Evolutionary conservation across 2,797 vertebrate genomes (phyloP).

Genomic region (Pseudopleuronectes americanus): DNA sequence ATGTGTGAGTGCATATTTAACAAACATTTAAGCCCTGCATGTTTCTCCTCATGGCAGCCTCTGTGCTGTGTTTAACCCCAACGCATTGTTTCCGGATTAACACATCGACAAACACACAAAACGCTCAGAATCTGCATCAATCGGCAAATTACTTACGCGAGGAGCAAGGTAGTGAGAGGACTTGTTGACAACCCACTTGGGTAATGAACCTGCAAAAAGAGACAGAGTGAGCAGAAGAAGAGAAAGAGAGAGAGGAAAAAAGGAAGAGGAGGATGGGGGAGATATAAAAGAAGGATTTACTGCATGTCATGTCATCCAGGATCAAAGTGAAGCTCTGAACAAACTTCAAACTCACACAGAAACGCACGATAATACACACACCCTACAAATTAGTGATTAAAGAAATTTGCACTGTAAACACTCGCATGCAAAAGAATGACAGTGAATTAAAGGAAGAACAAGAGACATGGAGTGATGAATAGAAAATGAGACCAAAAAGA

Average conservation of each 20-base stretch:
- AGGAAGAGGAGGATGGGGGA: neutral
- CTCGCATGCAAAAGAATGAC: neutral
- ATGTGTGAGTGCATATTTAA: constrained; percentile 4
- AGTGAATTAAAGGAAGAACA: constrained; percentile 6
- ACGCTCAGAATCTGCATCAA: constrained; percentile 16
- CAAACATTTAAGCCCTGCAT: neutral
- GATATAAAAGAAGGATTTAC: constrained; percentile 12
- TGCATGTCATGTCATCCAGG: constrained; percentile 28
- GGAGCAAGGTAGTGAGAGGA: constrained; percentile 94
- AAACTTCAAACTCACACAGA: neutral
- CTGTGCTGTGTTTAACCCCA: neutral
- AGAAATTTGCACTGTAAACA: constrained; percentile 12
- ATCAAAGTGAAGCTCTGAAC: constrained; percentile 41
- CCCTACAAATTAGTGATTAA: neutral
- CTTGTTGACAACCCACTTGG: constrained; percentile 98
- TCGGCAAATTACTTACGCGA: constrained; percentile 84
- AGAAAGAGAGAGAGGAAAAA: neutral
- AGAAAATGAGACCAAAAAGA: constrained; percentile 7
- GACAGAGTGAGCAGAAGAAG: constrained; percentile 13
- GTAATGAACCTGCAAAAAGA: constrained; percentile 88
- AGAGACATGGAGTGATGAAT: constrained; percentile 11
- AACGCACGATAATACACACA: neutral
- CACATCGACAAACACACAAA: constrained; percentile 12
- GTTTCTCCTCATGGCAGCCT: neutral
- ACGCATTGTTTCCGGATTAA: constrained; percentile 3